Conservation (phyloP, 2,888 invertebrate species). For the Heliconius ethilla region DNA sequence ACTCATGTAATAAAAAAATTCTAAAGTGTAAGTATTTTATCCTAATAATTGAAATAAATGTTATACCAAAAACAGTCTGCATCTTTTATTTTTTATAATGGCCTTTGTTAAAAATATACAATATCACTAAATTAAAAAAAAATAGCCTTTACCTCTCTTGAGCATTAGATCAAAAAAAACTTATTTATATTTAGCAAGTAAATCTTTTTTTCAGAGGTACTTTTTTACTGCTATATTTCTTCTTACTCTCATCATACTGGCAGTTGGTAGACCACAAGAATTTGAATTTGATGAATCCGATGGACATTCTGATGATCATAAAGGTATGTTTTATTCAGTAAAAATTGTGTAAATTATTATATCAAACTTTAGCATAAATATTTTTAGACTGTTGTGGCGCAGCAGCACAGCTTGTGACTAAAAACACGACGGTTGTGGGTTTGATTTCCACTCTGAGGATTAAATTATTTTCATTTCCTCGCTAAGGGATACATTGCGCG, state of each 20-base stretch:
- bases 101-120: too few relatives aligned
- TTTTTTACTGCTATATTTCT: conserved; percentile 55
- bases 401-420: too few relatives aligned
- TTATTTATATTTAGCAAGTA: not conserved
- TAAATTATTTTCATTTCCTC: too few relatives aligned
- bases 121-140: too few relatives aligned
- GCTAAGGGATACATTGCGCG: too few relatives aligned
- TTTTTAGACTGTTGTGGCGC: too few relatives aligned
- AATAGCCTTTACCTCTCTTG: not conserved
- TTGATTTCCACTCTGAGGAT: too few relatives aligned
- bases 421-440: too few relatives aligned
- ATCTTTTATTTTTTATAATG: not conserved
- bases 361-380: too few relatives aligned
- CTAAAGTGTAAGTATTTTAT: too few relatives aligned
- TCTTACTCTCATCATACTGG: conserved; percentile 57
- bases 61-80: not conserved
- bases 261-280: conserved; percentile 67
- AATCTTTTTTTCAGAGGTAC: conserved; percentile 53
- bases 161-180: not conserved
- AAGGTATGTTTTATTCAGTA: conserved; percentile 55
- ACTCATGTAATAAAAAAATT: too few relatives aligned
- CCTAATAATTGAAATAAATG: not conserved
- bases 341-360: too few relatives aligned
- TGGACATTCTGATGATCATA: conserved; percentile 57
- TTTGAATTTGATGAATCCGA: conserved; percentile 69